A percentile compares a stretch with the other conserved stretches of the same genome.
phyloP scores from a whole-genome alignment of 2,113 vertebrate species.

The Toxostoma redivivum region DNA sequence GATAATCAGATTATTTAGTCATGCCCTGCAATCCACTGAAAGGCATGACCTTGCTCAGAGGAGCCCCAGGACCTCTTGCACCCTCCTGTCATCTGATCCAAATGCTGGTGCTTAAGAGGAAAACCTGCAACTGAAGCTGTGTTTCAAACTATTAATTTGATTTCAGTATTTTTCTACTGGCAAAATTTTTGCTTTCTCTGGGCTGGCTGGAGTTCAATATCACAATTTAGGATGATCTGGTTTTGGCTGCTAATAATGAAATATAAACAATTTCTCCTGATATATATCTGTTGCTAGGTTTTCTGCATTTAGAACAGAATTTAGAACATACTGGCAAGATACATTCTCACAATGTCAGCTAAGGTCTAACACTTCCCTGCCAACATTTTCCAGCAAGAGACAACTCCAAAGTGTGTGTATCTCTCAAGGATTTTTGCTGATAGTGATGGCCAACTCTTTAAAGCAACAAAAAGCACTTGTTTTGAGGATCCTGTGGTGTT shows the following conservation, averaged over 20 bases:
- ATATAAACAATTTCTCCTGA: slow-evolving; percentile 15
- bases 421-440: not conserved
- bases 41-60: not conserved
- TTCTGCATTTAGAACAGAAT: slow-evolving; percentile 5
- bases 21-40: not conserved
- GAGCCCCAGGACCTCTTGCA: not conserved
- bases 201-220: not conserved
- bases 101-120: not conserved
- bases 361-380: not conserved
- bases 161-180: slow-evolving; percentile 17
- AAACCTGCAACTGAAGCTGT: not conserved
- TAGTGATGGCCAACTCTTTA: not conserved
- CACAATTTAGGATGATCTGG: not conserved
- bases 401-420: not conserved
- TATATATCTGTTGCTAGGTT: slow-evolving; percentile 36
- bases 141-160: not conserved
- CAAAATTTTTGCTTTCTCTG: not conserved
- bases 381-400: not conserved
- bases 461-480: not conserved
- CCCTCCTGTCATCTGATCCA: not conserved
- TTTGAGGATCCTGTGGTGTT: not conserved
- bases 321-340: slow-evolving; percentile 14
- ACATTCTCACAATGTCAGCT: not conserved
- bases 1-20: not conserved
- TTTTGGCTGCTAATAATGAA: slow-evolving; percentile 25